Evolutionary conservation across 1,140 invertebrate species (phyloP).

Genomic region (Elymnias hypermnestra): DNA sequence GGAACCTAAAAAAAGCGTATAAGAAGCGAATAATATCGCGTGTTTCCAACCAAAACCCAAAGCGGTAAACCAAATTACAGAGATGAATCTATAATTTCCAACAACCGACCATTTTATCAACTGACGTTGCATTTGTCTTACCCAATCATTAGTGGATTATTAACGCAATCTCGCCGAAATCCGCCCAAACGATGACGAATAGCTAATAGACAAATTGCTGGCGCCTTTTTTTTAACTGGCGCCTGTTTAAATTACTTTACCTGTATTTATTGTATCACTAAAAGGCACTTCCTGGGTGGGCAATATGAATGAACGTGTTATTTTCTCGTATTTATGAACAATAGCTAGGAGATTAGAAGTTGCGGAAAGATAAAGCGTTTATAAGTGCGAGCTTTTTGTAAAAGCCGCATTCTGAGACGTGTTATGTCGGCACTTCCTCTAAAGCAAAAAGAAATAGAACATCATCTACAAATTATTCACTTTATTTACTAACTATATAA

Average conservation of each 20-base stretch:
- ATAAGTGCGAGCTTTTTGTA: neutral
- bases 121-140: slow-evolving; percentile 21
- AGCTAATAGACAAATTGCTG: slow-evolving; percentile 13
- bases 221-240: slow-evolving; percentile 21
- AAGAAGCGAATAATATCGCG: neutral
- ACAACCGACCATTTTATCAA: slow-evolving; percentile 16
- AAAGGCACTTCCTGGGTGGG: slow-evolving; percentile 30
- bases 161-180: slow-evolving; percentile 15
- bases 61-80: slow-evolving; percentile 18
- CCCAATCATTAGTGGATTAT: slow-evolving; percentile 32
- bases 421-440: too few species aligned
- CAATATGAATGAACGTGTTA: slow-evolving; percentile 26
- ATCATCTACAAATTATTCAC: too few species aligned
- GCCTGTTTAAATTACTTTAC: neutral
- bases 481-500: too few species aligned
- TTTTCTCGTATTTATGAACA: neutral
- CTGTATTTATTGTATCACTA: neutral
- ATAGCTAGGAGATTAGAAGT: neutral
- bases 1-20: too few species aligned
- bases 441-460: too few species aligned
- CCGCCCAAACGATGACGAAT: slow-evolving; percentile 35
- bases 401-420: too few species aligned
- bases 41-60: neutral
- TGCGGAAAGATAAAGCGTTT: neutral
- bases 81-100: too few species aligned